These are phyloP conservation scores for Cassiopea xamachana DNA, from an alignment of 30 jellyfish, hydroid and myxozoan species.

Conservation along the genomic window DNA sequence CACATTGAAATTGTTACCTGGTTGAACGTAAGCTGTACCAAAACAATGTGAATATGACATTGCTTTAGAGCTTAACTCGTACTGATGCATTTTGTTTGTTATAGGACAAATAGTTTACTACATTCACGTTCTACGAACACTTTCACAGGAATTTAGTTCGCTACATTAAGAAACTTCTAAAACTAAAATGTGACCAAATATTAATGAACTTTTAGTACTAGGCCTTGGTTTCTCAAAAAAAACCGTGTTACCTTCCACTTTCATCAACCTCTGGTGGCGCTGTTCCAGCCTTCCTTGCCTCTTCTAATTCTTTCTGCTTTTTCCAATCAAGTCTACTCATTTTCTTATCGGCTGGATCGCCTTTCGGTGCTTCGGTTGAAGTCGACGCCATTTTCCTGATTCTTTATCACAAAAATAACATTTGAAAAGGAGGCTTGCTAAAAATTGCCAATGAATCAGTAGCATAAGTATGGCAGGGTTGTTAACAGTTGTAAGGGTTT, in stretches of 20 bases:
- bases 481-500: not conserved
- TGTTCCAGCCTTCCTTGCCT: conserved; percentile 98
- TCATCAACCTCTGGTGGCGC: conserved; percentile 99
- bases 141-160: no score
- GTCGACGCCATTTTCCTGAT: conserved; percentile 71
- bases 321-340: conserved; percentile 90
- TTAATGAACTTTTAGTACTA: no score
- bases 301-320: conserved; percentile 95
- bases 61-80: no score
- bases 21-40: no score
- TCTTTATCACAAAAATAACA: not conserved
- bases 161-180: no score
- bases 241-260: conserved; percentile 82
- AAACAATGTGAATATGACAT: no score
- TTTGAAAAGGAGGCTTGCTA: conserved; percentile 12
- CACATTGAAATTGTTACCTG: no score
- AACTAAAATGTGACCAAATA: no score
- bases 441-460: not conserved
- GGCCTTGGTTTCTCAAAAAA: no score
- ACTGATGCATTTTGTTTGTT: no score
- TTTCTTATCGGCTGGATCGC: conserved; percentile 61
- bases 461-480: not conserved
- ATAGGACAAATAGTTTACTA: no score
- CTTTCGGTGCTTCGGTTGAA: conserved; percentile 73
- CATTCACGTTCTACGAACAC: no score